Evolutionary conservation across 2,888 invertebrate genomes (phyloP).

Genomic region (Marasmarcha lunaedactyla): DNA sequence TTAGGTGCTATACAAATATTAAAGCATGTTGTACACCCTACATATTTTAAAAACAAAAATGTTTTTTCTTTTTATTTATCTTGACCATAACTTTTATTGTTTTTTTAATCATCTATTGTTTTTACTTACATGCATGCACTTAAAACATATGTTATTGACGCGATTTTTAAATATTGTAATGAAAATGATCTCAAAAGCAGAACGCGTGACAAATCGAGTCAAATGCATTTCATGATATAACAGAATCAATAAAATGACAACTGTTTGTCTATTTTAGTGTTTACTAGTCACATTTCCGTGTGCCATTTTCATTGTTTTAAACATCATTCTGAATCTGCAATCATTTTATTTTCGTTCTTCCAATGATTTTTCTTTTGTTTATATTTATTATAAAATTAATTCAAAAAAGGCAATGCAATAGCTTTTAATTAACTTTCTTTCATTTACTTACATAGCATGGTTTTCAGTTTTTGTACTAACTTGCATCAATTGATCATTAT

Average conservation of each 20-base stretch:
- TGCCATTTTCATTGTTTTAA: conserved; percentile 29
- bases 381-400: no score
- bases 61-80: not conserved
- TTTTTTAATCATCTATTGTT: conserved; percentile 27
- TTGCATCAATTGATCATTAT: not conserved
- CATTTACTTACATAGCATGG: no score
- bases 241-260: not conserved
- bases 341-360: not conserved
- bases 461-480: no score
- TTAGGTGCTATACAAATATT: conserved; percentile 23
- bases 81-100: conserved; percentile 4
- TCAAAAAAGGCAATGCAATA: no score
- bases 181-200: conserved; percentile 55
- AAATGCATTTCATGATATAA: conserved; percentile 36
- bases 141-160: not conserved
- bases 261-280: conserved; percentile 8
- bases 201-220: conserved; percentile 48
- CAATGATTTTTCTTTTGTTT: no score
- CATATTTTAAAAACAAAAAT: not conserved
- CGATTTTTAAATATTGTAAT: conserved; percentile 14
- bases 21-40: not conserved
- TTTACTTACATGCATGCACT: conserved; percentile 11
- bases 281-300: conserved; percentile 36
- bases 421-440: no score
- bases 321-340: conserved; percentile 5